phyloP scores from a whole-genome alignment of 2,113 vertebrate genomes.

The Solea senegalensis region DNA sequence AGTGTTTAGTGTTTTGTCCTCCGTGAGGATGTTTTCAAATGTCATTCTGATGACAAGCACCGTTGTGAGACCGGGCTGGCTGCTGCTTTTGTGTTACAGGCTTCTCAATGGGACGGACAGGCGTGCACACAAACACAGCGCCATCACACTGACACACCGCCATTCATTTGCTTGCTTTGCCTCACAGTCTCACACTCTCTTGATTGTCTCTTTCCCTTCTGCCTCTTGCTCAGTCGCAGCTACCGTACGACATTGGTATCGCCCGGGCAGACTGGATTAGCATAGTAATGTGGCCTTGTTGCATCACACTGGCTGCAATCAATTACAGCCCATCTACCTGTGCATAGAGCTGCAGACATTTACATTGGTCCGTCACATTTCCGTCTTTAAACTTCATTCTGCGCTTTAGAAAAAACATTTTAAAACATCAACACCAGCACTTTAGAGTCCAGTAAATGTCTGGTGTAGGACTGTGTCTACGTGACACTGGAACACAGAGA shows the following conservation, averaged over 20 bases:
- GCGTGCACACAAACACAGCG: slow-evolving; percentile 50
- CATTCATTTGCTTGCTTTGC: slow-evolving; percentile 63
- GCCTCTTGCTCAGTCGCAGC: slow-evolving; percentile 18
- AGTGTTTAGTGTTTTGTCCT: slow-evolving; percentile 72
- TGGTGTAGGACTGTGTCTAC: neutral
- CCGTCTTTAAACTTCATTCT: slow-evolving; percentile 63
- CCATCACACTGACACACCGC: slow-evolving; percentile 55
- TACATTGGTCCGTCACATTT: slow-evolving; percentile 68
- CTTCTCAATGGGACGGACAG: slow-evolving; percentile 70
- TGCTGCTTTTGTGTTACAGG: slow-evolving; percentile 59
- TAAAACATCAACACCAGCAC: slow-evolving; percentile 42
- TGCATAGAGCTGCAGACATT: slow-evolving; percentile 69
- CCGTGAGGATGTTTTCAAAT: slow-evolving; percentile 75
- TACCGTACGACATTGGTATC: slow-evolving; percentile 45
- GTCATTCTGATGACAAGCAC: slow-evolving; percentile 77
- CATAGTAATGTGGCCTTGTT: slow-evolving; percentile 77
- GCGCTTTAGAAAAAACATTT: slow-evolving; percentile 30
- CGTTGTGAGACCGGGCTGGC: slow-evolving; percentile 55
- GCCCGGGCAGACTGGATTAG: slow-evolving; percentile 71
- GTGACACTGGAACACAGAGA: too few species aligned
- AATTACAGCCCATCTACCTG: slow-evolving; percentile 74
- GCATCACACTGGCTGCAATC: slow-evolving; percentile 79
- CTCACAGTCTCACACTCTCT: slow-evolving; percentile 55
- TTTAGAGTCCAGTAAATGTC: slow-evolving; percentile 47
- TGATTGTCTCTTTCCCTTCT: slow-evolving; percentile 48